Evolutionary conservation across 2,797 vertebrate species (phyloP), one percentile per base, ranked within the genome.

Genomic region (Sebastes itinus): DNA sequence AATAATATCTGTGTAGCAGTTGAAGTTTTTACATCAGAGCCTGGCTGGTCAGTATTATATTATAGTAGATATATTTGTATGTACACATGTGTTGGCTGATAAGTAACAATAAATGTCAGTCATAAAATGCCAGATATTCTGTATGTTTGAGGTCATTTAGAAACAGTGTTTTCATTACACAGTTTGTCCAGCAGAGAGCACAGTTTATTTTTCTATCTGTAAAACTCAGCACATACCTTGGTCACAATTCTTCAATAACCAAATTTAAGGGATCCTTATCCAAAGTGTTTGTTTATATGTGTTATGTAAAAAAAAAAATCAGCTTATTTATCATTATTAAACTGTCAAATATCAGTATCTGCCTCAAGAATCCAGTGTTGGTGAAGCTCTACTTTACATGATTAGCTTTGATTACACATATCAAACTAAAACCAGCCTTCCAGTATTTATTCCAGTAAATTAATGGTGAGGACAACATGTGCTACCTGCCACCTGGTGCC

Each of bases 161-260:
- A 16, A 22, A 22, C 18, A n/a, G 3, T 23, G n/a, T 25, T 11
- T 27, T 67, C n/a, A 49, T 59, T 67, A 54, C 69, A 25, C 33
- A 64, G 22, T 58, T 46, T 58, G 33, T 70, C 72, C 65, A 75
- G 65, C 65, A 80, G 78, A 80, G 59, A 33, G 59, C 49, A 4
- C 16, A 6, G 1, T 54, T 35, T 33, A 52, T 66, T 59, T 64
- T 72, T 60, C 7, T 54, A 25, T 33, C n/a, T 18, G 35, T 38
- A 38, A 1, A 59, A 28, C 23, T 49, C 46, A 49, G 46, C 20
- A 52, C 20, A 52, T 0, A 49, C 0, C 12, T n/a, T 27, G 11
- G 2, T 75, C 2, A 16, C 33, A 22, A 23, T 66, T n/a, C 1
- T 63, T 64, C 13, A 30, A 20, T 14, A 54, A 22, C 16, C 10